A percentile compares a stretch with the other conserved stretches of the same genome.
These are phyloP conservation scores for Branchinecta lynchi DNA, from an alignment of 1,140 invertebrate genomes.

Conservation along the genomic window DNA sequence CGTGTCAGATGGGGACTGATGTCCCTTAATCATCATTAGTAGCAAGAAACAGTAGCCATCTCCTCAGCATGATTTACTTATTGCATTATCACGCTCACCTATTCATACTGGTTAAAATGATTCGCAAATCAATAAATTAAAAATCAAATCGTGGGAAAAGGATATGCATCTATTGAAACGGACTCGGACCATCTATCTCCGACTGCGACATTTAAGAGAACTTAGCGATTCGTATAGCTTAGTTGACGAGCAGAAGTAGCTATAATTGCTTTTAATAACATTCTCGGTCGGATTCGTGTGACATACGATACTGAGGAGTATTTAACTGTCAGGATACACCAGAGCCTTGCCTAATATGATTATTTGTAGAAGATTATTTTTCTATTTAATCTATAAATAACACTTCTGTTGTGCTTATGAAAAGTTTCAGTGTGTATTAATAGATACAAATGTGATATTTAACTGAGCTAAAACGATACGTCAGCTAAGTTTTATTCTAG, in stretches of 20 bases:
- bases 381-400: too few species aligned
- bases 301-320: too few species aligned
- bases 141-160: background rate
- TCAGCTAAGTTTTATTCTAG: too few species aligned
- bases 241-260: background rate
- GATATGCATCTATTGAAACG: background rate
- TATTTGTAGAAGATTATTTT: too few species aligned
- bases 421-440: too few species aligned
- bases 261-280: background rate
- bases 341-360: too few species aligned
- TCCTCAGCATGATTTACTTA: background rate
- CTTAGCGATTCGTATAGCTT: background rate
- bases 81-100: slow-evolving; percentile 1
- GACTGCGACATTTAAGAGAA: background rate
- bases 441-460: too few species aligned
- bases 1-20: background rate
- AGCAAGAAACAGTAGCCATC: slow-evolving; percentile 4
- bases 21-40: slow-evolving; percentile 11
- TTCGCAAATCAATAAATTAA: slow-evolving; percentile 9
- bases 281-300: background rate
- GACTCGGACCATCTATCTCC: background rate
- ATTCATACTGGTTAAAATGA: slow-evolving; percentile 3
- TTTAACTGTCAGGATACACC: too few species aligned
- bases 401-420: too few species aligned
- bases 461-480: too few species aligned